Conservation (phyloP, 2,797 vertebrate genomes). For the Micropoecilia bifurca region DNA sequence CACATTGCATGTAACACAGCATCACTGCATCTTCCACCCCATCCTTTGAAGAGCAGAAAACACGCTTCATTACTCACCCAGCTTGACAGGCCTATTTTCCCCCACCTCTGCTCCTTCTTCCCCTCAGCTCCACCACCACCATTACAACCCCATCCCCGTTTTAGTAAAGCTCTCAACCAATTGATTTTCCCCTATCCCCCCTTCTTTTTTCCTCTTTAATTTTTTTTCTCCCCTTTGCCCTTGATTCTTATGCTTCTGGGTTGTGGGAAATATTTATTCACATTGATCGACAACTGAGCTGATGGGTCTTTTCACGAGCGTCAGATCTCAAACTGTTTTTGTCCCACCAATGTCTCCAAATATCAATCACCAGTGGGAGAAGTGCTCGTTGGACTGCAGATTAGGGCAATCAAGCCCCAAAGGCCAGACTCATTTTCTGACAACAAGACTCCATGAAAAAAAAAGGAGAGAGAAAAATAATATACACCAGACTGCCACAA, state of each 20-base stretch:
- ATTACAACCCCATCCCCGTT: conserved; percentile 49
- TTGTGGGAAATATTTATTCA: conserved; percentile 86
- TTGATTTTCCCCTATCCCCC: conserved; percentile 78
- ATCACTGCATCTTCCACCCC: conserved; percentile 44
- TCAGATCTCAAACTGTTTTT: conserved; percentile 81
- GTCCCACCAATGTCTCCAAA: conserved; percentile 78
- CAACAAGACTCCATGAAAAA: conserved; percentile 21
- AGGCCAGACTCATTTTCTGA: conserved; percentile 64
- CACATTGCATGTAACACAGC: conserved; percentile 33
- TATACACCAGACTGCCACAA: conserved; percentile 27
- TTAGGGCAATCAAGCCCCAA: conserved; percentile 59
- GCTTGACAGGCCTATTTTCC: conserved; percentile 56
- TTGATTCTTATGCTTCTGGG: conserved; percentile 79
- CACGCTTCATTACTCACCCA: conserved; percentile 73
- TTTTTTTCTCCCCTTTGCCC: conserved; percentile 22
- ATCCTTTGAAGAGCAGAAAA: conserved; percentile 71
- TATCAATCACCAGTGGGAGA: conserved; percentile 76
- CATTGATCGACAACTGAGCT: conserved; percentile 78
- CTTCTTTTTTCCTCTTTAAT: conserved; percentile 39
- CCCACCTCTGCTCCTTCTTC: conserved; percentile 18
- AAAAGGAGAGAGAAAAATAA: conserved; percentile 28
- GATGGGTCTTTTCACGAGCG: conserved; percentile 83
- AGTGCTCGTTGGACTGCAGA: conserved; percentile 57
- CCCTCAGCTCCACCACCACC: conserved; percentile 18
- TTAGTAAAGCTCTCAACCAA: conserved; percentile 73